Evolutionary conservation across 1,140 invertebrate genomes (phyloP), one percentile per base, ranked within the genome.

Genomic region (Ceratina australensis): DNA sequence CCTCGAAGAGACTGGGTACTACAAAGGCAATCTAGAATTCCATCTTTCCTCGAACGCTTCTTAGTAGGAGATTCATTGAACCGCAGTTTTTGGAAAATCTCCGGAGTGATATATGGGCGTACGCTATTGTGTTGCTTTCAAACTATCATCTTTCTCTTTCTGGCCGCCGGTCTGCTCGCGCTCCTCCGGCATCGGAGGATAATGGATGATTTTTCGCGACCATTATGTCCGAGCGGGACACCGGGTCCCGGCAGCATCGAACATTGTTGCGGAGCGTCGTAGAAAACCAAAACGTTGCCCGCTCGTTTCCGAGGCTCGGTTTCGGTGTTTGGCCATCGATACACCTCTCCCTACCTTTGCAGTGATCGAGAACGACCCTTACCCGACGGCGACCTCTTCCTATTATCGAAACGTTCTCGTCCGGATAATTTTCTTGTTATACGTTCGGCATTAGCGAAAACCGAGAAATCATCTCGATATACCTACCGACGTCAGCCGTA

Each of bases 371-470:
- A 28, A 12, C 59, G 69, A 15, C 3, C 24, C 50, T n/a, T 13
- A 24, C 22, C n/a, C 22, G 56, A 42, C 71, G 33, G 5, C 33
- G 33, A 42, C 71, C 69, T 61, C 28, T 50, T 57, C n/a, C 78
- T 63, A 84, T 88, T 88, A 74, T 88, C 42, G 7, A 20, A 42
- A 82, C 63, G 72, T 81, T 86, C 81, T 91, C 89, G 82, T 87
- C 87, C 91, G 90, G 90, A 92, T 92, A 91, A 92, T 92, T 91
- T 92, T 91, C 91, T 90, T 88, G 88, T 91, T 90, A 91, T 90
- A 84, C 87, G 83, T 89, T 89, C 72, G 82, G 80, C 71, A 91
- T 92, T 91, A 91, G 86, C 67, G 78, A 71, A 82, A 87, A 87
- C 66, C 79, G 74, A 73, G 77, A 66, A 60, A 65, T 72, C 60